Conservation (phyloP, 64 coral and sea anemone genomes). For the Montipora foliosa region DNA sequence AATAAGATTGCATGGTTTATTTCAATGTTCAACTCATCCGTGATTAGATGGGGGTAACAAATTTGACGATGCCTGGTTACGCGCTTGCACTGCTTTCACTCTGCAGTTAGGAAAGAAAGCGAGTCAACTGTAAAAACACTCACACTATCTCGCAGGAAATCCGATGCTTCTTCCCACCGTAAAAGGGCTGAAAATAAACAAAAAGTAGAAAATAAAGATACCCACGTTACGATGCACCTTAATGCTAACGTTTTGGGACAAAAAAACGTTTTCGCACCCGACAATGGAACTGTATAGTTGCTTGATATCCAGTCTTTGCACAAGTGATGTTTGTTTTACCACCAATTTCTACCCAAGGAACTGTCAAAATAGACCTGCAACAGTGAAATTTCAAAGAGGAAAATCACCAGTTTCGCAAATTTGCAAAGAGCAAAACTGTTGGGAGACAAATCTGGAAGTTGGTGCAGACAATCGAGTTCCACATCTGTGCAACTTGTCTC, state of each 20-base stretch:
- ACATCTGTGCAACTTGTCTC: too few relatives aligned
- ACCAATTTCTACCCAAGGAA: constrained; percentile 97
- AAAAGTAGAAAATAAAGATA: not conserved
- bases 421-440: too few relatives aligned
- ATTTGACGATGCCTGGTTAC: too few relatives aligned
- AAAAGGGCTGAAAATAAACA: constrained; percentile 85
- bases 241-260: not conserved
- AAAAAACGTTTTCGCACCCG: constrained; percentile 29
- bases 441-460: too few relatives aligned
- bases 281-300: constrained; percentile 93
- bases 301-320: constrained; percentile 85
- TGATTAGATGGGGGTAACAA: too few relatives aligned
- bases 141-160: constrained; percentile 86
- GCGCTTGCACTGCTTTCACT: too few relatives aligned
- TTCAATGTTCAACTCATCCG: too few relatives aligned
- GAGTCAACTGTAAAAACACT: constrained; percentile 32
- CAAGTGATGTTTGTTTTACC: constrained; percentile 86
- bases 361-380: constrained; percentile 90
- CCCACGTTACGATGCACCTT: not conserved
- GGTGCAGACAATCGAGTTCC: too few relatives aligned
- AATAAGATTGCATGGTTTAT: too few relatives aligned
- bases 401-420: not conserved
- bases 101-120: too few relatives aligned
- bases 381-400: not conserved
- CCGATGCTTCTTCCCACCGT: constrained; percentile 95